phyloP scores from a whole-genome alignment of 2,888 invertebrate species.

The Rhimphoctona megacephalus region DNA sequence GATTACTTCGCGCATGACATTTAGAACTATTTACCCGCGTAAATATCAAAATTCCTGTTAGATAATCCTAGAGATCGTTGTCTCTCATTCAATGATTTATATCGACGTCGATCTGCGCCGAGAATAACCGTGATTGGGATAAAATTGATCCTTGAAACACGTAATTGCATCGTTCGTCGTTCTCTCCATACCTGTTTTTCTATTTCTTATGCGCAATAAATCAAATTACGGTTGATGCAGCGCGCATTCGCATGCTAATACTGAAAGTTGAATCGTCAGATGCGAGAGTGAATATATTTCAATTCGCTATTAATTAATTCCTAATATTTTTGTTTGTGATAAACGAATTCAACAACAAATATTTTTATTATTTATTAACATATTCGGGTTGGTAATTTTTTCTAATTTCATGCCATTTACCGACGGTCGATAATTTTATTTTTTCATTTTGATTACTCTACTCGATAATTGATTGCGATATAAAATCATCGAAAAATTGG shows the following conservation, averaged over 20 bases:
- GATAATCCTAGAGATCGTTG: constrained; percentile 36
- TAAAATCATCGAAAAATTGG: neutral
- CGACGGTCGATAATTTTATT: neutral
- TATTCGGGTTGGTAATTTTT: neutral
- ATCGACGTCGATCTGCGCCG: neutral
- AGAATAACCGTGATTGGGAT: constrained; percentile 40
- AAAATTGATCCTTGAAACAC: constrained; percentile 30
- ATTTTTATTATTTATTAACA: neutral
- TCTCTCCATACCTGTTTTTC: constrained; percentile 37
- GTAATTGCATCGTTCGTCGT: constrained; percentile 13
- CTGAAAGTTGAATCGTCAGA: neutral
- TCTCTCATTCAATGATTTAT: constrained; percentile 32
- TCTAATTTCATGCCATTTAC: neutral
- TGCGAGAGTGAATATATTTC: neutral
- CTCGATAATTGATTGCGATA: neutral
- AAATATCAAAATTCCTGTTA: constrained; percentile 47
- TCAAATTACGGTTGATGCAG: neutral
- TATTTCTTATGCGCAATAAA: neutral
- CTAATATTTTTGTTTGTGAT: neutral
- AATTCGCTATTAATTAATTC: neutral
- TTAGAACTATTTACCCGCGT: constrained; percentile 11
- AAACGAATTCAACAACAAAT: neutral
- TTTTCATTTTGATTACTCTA: neutral
- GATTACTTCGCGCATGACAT: constrained; percentile 19
- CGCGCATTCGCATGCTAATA: neutral